A percentile compares a stretch with the other conserved stretches of the same genome.
phyloP scores from a whole-genome alignment of 2,888 invertebrate species.

The Lathronympha strigana region DNA sequence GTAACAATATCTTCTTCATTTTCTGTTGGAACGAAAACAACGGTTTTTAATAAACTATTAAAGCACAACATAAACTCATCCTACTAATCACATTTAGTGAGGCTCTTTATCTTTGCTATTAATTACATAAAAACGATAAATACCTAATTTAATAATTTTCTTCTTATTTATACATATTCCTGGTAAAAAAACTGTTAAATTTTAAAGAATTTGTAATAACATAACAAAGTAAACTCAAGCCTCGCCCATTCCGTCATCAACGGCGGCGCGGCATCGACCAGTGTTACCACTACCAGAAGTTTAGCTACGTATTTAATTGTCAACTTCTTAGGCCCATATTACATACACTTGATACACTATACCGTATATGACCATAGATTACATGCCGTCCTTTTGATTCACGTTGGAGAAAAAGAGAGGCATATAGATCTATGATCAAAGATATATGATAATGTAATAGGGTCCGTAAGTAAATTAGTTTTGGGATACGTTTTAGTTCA shows the following conservation, averaged over 20 bases:
- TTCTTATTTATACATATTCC: conserved; percentile 26
- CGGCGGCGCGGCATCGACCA: conserved; percentile 12
- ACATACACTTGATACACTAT: too few species aligned
- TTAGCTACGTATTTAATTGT: too few species aligned
- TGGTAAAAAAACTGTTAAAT: conserved; percentile 50
- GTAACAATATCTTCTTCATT: conserved; percentile 66
- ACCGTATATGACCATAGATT: too few species aligned
- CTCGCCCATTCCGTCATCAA: conserved; percentile 56
- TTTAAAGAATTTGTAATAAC: conserved; percentile 53
- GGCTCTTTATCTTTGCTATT: conserved; percentile 16
- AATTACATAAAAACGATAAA: background rate
- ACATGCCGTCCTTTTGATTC: too few species aligned
- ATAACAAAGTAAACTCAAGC: conserved; percentile 53
- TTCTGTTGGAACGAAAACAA: conserved; percentile 54
- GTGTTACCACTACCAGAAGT: conserved; percentile 3
- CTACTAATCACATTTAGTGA: background rate
- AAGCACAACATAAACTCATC: conserved; percentile 17
- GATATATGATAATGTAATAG: too few species aligned
- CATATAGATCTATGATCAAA: too few species aligned
- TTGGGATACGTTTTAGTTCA: too few species aligned
- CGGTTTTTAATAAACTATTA: conserved; percentile 39
- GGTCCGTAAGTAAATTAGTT: too few species aligned
- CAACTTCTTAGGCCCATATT: too few species aligned
- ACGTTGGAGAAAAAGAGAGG: too few species aligned
- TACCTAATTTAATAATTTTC: background rate